Evolutionary conservation across 2,888 invertebrate species (phyloP), one percentile per base, ranked within the genome.

Genomic region (Trichogramma dendrolimi): DNA sequence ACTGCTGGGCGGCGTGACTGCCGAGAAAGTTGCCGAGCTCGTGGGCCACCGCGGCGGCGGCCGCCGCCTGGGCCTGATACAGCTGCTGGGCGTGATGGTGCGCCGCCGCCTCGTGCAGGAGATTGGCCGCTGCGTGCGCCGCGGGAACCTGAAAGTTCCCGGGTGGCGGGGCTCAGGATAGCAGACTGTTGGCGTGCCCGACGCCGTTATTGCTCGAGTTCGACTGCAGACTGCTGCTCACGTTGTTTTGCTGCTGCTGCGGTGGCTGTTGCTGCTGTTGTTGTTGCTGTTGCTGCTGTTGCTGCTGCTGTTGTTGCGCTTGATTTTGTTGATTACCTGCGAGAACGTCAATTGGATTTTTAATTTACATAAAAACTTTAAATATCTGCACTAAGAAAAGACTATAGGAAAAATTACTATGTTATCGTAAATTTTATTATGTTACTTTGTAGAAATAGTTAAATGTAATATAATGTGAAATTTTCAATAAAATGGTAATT

Each of bases 161-260:
- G 67, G 78, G 75, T 75, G 78, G 78, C 78, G 79, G 77, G 75
- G 78, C 80, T 81, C 80, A 81, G 79, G 80, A 81, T 67, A 80
- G 72, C 67, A 78, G 78, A 40, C 75, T 71, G 61, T 77, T 78
- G 44, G 79, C 74, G 70, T 79, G 79, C 52, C 78, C 77, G 48
- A 75, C 75, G 74, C 76, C 42, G 73, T 71, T 49, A 74, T 72
- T 44, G 73, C 54, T 8, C 39, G 39, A 43, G 5, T 50, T 50
- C 14, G 55, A 55, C 47, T 55, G 51, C 44, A 49, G 54, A n/a
- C n/a, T 46, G 52, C 51, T 60, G 39, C 44, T 44, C 10, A 42
- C 41, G 46, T 48, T 55, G 3, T 48, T 46, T 4, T 51, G 42
- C 4, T 54, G 46, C 8, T 61, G 61, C 27, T 58, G n/a, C 2